A percentile compares a stretch with the other conserved stretches of the same genome.
Evolutionary conservation across 2,113 vertebrate genomes (phyloP).

Genomic region (Marcusenius ussheri): DNA sequence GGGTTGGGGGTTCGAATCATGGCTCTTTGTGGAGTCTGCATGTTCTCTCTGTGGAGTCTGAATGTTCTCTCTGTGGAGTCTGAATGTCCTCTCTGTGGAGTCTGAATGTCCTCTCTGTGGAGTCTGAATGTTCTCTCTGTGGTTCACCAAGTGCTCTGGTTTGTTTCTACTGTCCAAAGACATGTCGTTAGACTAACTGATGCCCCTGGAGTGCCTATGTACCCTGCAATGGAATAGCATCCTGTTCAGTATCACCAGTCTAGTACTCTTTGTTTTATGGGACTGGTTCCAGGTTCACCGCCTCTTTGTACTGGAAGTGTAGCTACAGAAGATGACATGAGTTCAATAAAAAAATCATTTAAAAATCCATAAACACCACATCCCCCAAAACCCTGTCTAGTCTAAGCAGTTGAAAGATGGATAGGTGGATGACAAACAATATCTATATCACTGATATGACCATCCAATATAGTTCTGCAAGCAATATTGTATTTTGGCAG

Average conservation of each 20-base stretch:
- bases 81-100: too few species aligned
- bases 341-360: not conserved
- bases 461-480: not conserved
- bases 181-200: not conserved
- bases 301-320: not conserved
- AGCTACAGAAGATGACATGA: not conserved
- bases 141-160: not conserved
- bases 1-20: not conserved
- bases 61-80: too few species aligned
- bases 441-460: not conserved
- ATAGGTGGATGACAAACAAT: not conserved
- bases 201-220: not conserved
- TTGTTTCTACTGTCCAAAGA: too few species aligned
- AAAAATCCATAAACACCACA: not conserved
- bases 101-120: too few species aligned
- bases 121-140: not conserved
- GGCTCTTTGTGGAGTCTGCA: not conserved
- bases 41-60: not conserved
- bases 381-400: not conserved
- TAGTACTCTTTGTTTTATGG: not conserved
- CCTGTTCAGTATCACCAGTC: not conserved
- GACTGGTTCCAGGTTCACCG: not conserved
- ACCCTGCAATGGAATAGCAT: not conserved
- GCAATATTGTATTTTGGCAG: not conserved
- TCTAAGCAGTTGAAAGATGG: not conserved